Evolutionary conservation across 2,113 vertebrate genomes (phyloP).

Genomic region (Gadus macrocephalus): DNA sequence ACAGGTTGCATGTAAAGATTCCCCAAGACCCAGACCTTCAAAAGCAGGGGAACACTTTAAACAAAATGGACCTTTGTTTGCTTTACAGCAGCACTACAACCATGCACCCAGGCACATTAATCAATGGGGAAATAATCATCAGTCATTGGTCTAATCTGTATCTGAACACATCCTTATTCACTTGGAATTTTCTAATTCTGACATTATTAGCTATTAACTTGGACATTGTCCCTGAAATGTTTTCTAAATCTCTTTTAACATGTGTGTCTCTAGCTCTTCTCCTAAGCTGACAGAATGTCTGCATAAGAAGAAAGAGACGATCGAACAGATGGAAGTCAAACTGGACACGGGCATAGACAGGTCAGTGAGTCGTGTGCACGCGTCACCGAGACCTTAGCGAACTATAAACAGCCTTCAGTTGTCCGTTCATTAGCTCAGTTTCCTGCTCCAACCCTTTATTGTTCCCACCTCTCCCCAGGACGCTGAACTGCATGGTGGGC

Average conservation of each 20-base stretch:
- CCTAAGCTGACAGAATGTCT: slow-evolving; percentile 96
- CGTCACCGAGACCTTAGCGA: not conserved
- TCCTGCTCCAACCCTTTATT: not conserved
- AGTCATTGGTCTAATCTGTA: too few species aligned
- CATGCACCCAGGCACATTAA: too few species aligned
- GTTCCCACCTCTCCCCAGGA: slow-evolving; percentile 69
- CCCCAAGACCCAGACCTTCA: too few species aligned
- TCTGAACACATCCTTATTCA: too few species aligned
- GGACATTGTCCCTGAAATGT: too few species aligned
- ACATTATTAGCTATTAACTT: too few species aligned
- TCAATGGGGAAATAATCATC: too few species aligned
- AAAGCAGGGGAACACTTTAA: too few species aligned
- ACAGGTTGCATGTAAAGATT: too few species aligned
- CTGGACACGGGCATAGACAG: slow-evolving; percentile 97
- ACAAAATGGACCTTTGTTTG: too few species aligned
- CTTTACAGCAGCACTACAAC: too few species aligned
- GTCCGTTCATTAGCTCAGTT: not conserved
- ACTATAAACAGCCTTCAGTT: not conserved
- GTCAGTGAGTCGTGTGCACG: slow-evolving; percentile 63
- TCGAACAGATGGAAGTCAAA: slow-evolving; percentile 99
- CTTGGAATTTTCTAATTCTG: too few species aligned
- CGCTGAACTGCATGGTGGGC: slow-evolving; percentile 97
- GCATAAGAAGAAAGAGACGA: slow-evolving; percentile 98
- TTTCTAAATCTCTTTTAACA: slow-evolving; percentile 9
- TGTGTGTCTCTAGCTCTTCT: slow-evolving; percentile 79